A percentile compares a stretch with the other conserved stretches of the same genome.
These are phyloP conservation scores for Nannoperca australis DNA, from an alignment of 2,797 vertebrate genomes.

Conservation along the genomic window DNA sequence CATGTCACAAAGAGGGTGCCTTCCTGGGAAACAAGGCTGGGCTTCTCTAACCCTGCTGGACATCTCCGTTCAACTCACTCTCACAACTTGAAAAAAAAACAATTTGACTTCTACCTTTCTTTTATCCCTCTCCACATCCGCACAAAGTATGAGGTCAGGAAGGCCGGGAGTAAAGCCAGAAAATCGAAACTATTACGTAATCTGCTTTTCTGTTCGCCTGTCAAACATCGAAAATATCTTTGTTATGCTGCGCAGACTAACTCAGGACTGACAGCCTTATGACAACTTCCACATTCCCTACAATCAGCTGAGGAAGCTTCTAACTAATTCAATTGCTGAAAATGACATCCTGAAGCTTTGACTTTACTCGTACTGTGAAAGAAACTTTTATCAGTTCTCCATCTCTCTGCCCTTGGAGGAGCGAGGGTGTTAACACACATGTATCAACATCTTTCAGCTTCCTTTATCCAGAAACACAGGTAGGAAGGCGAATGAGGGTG, in stretches of 20 bases:
- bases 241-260: slow-evolving; percentile 16
- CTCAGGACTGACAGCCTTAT: neutral
- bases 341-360: slow-evolving; percentile 8
- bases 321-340: slow-evolving; percentile 34
- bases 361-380: slow-evolving; percentile 17
- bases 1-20: slow-evolving; percentile 78
- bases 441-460: slow-evolving; percentile 49
- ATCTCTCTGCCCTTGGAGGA: slow-evolving; percentile 25
- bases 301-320: slow-evolving; percentile 15
- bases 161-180: slow-evolving; percentile 7
- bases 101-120: slow-evolving; percentile 50
- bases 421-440: slow-evolving; percentile 45
- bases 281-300: slow-evolving; percentile 4
- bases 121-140: neutral
- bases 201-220: slow-evolving; percentile 13
- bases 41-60: slow-evolving; percentile 76
- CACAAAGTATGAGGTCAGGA: slow-evolving; percentile 5
- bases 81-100: slow-evolving; percentile 32
- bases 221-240: slow-evolving; percentile 31
- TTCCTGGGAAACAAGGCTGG: slow-evolving; percentile 81
- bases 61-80: slow-evolving; percentile 41
- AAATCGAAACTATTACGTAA: slow-evolving; percentile 37
- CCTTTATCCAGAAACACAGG: slow-evolving; percentile 70
- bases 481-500: slow-evolving; percentile 64
- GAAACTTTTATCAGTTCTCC: slow-evolving; percentile 43